Evolutionary conservation across 2,888 invertebrate genomes (phyloP), one percentile per base, ranked within the genome.

Genomic region (Agelastica alni): DNA sequence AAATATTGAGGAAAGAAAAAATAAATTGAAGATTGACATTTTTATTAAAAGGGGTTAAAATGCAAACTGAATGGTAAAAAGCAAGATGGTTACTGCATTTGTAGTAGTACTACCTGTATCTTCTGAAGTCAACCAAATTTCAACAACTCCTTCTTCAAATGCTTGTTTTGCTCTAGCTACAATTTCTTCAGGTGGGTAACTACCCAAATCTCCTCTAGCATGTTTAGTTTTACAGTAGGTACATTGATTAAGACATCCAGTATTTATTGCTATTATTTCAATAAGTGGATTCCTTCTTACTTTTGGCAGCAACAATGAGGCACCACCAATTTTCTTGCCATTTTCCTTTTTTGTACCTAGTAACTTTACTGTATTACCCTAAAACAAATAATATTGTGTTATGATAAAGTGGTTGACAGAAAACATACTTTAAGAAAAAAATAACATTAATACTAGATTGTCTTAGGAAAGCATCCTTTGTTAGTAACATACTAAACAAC

Each of bases 181-280:
- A 36, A 98, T 95, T 75, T 96, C 93, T 41, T 90, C 89, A 0
- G 93, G 89, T 0, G 87, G 85, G 74, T 97, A 97, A 72, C 96
- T 96, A 0, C 93, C 96, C n/a, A 99, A 77, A 72, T 97, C 94
- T 0, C 99, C 99, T 43, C 99, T 78, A 0, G 98, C 98, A 75
- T 96, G 96, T 72, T 96, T 97, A 0, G 97, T 98, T 78, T 98
- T 99, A 73, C 98, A 99, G 72, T 99, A 99, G 0, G 98, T 97
- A 75, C 99, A 99, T 70, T 96, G 95, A 79, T 99, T 99, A 2
- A 99, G 79, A 68, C 99, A 99, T 0, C 96, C 96, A 0, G 96
- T 94, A 75, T 94, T 96, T 39, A 97, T 93, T 0, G 96, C 88
- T 54, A 97, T 96, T 51, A 99, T 99, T 81, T 99, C 99, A 54